Evolutionary conservation across 2,797 vertebrate genomes (phyloP).

Genomic region (Lophotriccus pileatus): DNA sequence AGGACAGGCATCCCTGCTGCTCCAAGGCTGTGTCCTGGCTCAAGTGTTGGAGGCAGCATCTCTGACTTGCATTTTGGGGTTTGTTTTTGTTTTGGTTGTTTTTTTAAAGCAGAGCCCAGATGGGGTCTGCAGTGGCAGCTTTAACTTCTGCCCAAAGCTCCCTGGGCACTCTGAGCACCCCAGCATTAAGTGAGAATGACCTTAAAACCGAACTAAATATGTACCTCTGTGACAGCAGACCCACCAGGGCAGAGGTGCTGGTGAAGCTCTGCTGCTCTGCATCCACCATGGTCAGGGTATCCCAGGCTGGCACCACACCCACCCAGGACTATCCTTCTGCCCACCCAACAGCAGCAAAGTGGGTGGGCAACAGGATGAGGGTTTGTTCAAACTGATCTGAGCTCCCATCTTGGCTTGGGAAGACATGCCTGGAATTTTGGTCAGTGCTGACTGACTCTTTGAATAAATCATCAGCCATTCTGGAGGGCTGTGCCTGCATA

Average conservation of each 20-base stretch:
- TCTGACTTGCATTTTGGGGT: neutral
- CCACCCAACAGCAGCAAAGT: neutral
- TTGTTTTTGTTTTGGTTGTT: neutral
- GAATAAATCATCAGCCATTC: constrained; percentile 22
- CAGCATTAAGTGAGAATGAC: neutral
- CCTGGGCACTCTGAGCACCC: neutral
- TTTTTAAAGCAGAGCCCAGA: neutral
- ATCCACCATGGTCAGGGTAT: fast-evolving
- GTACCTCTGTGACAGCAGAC: neutral
- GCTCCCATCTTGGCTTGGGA: neutral
- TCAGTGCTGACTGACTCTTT: neutral
- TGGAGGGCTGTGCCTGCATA: neutral
- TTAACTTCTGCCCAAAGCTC: neutral
- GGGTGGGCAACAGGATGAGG: neutral
- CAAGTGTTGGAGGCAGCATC: neutral
- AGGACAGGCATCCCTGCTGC: neutral
- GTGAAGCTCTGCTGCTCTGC: neutral
- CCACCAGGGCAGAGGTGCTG: neutral
- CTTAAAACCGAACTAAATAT: neutral
- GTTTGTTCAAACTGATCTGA: neutral
- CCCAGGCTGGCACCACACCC: neutral
- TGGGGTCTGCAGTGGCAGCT: neutral
- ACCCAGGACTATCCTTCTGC: neutral
- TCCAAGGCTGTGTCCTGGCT: neutral
- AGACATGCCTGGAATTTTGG: neutral